Base-by-base conservation (phyloP, 2,888 invertebrate genomes). In the Balanococcus diminutus region DNA sequence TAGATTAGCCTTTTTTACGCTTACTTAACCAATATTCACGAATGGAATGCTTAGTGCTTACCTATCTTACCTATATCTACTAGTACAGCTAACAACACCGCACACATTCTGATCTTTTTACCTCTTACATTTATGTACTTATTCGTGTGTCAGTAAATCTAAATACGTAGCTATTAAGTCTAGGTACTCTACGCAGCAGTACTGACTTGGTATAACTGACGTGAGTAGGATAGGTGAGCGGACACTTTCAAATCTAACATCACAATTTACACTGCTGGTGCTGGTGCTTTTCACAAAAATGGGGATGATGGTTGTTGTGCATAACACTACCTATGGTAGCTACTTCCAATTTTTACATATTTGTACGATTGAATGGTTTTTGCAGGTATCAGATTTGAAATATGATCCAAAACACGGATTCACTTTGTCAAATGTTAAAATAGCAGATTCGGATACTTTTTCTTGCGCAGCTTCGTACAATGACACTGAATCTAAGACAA, bases 361-460 rank as follows among this genome's bases (percentile, higher is more conserved):
- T 46, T 14, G 3, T 28, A 25, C 61, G 28, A 0, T 67, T 25
- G 11, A 67, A 25, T 67, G 1, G 1, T 28, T 75, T 31, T 75
- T 75, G 8, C 75, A 75, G 75, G 19, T 75, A 32, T 0, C 75
- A n/a, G 25, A 19, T 32, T 5, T 75, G n/a, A 36, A 32, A 11
- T 75, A 75, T 22, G n/a, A 75, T 75, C 75, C 75, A 36, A 75
- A 75, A 75, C 5, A 32, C 25, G 75, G 75, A 75, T 75, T 16
- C 32, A 32, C 19, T 75, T n/a, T 75, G 32, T 6, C 31, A 19
- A 75, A 31, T 2, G 32, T 75, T 19, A 3, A 32, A 75, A 32
- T 75, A 1, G n/a, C 75, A 8, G 75, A 75, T 75, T 75, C 75
- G n/a, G n/a, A n/a, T 32, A 32, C 0, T 32, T 32, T 32, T 75